A percentile compares a stretch with the other conserved stretches of the same genome.
Conservation (phyloP, 2,888 invertebrate species). For the Atherix ibis region DNA sequence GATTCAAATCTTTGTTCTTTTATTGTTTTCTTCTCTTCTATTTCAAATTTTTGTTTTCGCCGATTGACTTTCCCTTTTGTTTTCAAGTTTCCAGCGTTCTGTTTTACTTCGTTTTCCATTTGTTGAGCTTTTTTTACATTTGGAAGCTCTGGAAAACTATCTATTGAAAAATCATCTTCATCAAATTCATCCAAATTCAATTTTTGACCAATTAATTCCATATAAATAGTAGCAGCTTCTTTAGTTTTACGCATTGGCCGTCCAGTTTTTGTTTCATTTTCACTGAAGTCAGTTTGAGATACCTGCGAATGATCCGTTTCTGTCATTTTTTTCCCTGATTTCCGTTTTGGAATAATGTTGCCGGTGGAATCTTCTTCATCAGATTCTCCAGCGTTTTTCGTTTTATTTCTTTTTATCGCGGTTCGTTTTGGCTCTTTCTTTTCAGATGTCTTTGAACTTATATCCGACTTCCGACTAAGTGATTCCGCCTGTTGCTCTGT, state of each 20-base stretch:
- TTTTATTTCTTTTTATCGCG: slow-evolving; percentile 6
- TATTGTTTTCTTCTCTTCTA: slow-evolving; percentile 3
- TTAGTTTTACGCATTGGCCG: slow-evolving; percentile 55
- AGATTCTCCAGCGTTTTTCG: slow-evolving; percentile 6
- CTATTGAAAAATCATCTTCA: slow-evolving; percentile 45
- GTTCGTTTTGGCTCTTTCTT: slow-evolving; percentile 12
- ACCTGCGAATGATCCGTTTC: slow-evolving; percentile 4
- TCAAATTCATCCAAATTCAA: slow-evolving; percentile 45
- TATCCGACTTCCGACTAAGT: slow-evolving; percentile 9
- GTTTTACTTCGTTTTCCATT: slow-evolving; percentile 35
- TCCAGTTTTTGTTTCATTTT: slow-evolving; percentile 13
- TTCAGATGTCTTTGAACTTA: slow-evolving; percentile 9
- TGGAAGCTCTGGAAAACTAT: slow-evolving; percentile 51
- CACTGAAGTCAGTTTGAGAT: slow-evolving; percentile 20
- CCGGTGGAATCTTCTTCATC: slow-evolving; percentile 10
- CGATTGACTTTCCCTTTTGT: slow-evolving; percentile 20
- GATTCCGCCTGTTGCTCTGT: slow-evolving; percentile 5
- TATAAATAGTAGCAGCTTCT: slow-evolving; percentile 56
- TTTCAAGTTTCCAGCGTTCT: slow-evolving; percentile 16
- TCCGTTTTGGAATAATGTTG: slow-evolving; percentile 24
- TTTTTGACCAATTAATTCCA: slow-evolving; percentile 57
- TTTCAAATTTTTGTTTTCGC: slow-evolving; percentile 7
- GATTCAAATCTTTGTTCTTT: neutral
- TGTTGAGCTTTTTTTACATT: slow-evolving; percentile 45
- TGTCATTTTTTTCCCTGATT: slow-evolving; percentile 14